Conservation (phyloP, 1,140 invertebrate species). For the Cyphomyrmex costatus region DNA sequence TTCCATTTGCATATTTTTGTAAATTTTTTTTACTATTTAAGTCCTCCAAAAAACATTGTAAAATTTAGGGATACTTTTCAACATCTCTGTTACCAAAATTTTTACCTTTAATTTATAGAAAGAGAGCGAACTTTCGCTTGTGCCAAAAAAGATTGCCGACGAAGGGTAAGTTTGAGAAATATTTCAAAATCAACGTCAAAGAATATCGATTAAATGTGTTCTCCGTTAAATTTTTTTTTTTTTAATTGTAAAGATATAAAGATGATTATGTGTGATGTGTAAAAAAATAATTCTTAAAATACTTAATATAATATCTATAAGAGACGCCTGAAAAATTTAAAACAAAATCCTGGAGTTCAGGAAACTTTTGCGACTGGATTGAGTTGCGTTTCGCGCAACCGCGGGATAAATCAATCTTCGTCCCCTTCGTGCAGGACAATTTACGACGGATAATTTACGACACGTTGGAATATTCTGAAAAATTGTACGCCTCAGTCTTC, state of each 20-base stretch:
- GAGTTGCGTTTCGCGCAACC: too few relatives aligned
- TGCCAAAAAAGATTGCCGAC: too few relatives aligned
- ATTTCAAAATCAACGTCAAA: not conserved
- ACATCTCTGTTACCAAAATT: too few relatives aligned
- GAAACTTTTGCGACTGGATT: not conserved
- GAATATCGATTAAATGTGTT: not conserved
- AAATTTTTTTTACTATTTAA: too few relatives aligned
- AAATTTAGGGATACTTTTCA: too few relatives aligned
- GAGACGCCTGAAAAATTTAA: too few relatives aligned
- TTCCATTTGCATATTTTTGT: too few relatives aligned
- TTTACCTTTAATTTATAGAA: too few relatives aligned
- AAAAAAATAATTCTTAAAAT: not conserved
- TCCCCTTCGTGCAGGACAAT: not conserved
- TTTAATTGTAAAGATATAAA: not conserved
- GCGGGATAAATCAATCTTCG: not conserved
- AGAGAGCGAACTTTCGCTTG: too few relatives aligned
- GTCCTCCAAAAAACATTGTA: too few relatives aligned
- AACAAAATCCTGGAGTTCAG: not conserved
- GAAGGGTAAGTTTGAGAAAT: not conserved
- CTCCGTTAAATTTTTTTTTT: not conserved
- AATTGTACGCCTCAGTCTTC: constrained; percentile 23
- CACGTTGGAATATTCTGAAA: constrained; percentile 25
- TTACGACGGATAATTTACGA: constrained; percentile 35
- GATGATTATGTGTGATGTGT: not conserved
- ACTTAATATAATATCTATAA: not conserved